Evolutionary conservation across 2,888 invertebrate genomes (phyloP).

Genomic region (Meteorus cinctellus): DNA sequence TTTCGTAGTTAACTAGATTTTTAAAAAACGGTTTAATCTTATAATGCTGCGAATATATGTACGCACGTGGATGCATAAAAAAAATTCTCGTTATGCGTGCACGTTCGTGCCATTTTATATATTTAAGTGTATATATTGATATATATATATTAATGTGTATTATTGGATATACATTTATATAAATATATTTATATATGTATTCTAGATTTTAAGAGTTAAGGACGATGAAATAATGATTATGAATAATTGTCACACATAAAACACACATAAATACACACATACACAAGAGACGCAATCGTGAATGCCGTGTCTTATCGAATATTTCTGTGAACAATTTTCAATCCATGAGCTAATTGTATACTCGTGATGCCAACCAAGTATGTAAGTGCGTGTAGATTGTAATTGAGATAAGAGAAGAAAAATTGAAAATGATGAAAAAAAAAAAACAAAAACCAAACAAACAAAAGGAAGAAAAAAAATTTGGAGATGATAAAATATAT

Average conservation of each 20-base stretch:
- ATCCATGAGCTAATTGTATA: conserved; percentile 38
- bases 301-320: conserved; percentile 30
- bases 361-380: conserved; percentile 51
- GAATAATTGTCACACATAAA: conserved; percentile 31
- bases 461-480: neutral
- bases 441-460: neutral
- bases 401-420: conserved; percentile 13
- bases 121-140: conserved; percentile 10
- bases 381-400: conserved; percentile 36
- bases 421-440: conserved; percentile 3
- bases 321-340: conserved; percentile 19
- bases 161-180: neutral
- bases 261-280: conserved; percentile 6
- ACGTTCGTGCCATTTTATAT: conserved; percentile 39
- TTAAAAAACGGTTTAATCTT: conserved; percentile 52
- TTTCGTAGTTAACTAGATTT: conserved; percentile 60
- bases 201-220: conserved; percentile 26
- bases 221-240: conserved; percentile 21
- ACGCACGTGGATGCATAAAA: conserved; percentile 26
- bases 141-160: too few relatives aligned
- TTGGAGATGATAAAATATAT: conserved; percentile 17
- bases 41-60: conserved; percentile 31
- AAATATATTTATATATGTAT: conserved; percentile 17
- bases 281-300: conserved; percentile 25
- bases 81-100: conserved; percentile 28